Base-by-base conservation (phyloP, 2,113 vertebrate genomes). In the Ailuropoda melanoleuca region DNA sequence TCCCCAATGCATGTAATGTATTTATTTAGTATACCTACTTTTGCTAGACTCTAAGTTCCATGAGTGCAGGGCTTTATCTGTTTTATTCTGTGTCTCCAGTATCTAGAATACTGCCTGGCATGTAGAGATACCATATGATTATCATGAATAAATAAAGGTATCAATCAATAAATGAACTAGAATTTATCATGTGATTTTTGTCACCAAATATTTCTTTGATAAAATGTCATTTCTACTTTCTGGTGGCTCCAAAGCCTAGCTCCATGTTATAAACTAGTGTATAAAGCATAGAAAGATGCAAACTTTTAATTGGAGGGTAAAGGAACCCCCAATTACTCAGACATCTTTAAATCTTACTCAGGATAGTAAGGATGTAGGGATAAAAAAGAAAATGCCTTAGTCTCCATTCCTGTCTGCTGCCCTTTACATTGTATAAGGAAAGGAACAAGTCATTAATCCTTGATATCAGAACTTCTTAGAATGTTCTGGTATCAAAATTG, bases 371-470 rank as follows among this genome's bases (percentile, higher is more conserved):
- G 3, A 8, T 87, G 4, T 74, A n/a, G n/a, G 18, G 37, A 53
- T 62, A 90, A 92, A 86, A 64, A 9, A 70, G n/a, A 95, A 92
- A 78, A 43, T 39, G 3, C 50, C 17, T 66, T 88, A 37, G 68
- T 78, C 21, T 15, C 6, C 10, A 88, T 50, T 58, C 3, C 9
- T 62, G 10, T 53, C 10, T 24, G 6, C 14, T 46, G 0, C 34
- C 3, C 15, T 95, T 86, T 93, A 60, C 12, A 60, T 83, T 50
- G 12, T 17, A 29, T 68, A 72, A 77, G 6, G 2, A 72, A 70
- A 5, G 1, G 17, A 84, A 29, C 0, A 75, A 31, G 11, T 62
- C 3, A 50, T 83, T 80, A 86, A 60, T 60, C 0, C 3, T 2
- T 72, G 26, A 39, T 91, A 55, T 17, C 37, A 88, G 53, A 86